A percentile compares a stretch with the other conserved stretches of the same genome.
These are phyloP conservation scores for Megathymus violae DNA, from an alignment of 1,140 invertebrate species.

Conservation along the genomic window DNA sequence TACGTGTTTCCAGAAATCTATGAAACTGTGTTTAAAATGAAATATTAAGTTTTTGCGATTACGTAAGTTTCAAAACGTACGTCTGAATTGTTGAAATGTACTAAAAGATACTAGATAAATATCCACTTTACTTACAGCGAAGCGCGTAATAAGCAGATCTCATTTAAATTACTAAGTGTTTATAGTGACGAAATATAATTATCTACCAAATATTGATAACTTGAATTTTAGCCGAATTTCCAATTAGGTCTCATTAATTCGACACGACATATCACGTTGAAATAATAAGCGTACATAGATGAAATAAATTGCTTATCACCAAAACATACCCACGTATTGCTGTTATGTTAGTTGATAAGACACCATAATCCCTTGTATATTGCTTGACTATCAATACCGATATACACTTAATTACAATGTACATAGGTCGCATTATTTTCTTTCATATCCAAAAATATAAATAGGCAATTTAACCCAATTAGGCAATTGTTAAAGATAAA, in stretches of 20 bases:
- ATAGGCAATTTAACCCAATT: slow-evolving; percentile 4
- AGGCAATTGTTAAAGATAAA: too few species aligned
- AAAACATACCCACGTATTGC: slow-evolving; percentile 23
- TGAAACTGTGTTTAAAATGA: too few species aligned
- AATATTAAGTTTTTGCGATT: too few species aligned
- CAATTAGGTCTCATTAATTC: background rate
- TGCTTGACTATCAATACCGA: slow-evolving; percentile 56
- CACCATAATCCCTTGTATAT: slow-evolving; percentile 65
- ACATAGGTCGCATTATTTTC: slow-evolving; percentile 29
- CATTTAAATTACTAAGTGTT: too few species aligned
- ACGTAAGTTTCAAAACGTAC: too few species aligned
- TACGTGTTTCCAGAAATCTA: too few species aligned
- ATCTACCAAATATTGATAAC: background rate
- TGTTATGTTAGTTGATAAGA: slow-evolving; percentile 54
- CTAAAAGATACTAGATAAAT: too few species aligned
- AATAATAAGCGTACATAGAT: slow-evolving; percentile 10
- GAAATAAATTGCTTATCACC: slow-evolving; percentile 30
- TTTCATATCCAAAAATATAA: slow-evolving; percentile 9
- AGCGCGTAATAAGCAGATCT: too few species aligned
- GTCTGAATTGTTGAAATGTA: too few species aligned
- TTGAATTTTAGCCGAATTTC: too few species aligned
- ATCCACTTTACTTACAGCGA: too few species aligned
- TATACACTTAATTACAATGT: slow-evolving; percentile 49
- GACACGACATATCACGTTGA: slow-evolving; percentile 5
- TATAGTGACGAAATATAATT: too few species aligned